Percentiles rank a stretch among this genome's conserved stretches.
phyloP scores from a whole-genome alignment of 2,113 vertebrate species.

The Hucho hucho region DNA sequence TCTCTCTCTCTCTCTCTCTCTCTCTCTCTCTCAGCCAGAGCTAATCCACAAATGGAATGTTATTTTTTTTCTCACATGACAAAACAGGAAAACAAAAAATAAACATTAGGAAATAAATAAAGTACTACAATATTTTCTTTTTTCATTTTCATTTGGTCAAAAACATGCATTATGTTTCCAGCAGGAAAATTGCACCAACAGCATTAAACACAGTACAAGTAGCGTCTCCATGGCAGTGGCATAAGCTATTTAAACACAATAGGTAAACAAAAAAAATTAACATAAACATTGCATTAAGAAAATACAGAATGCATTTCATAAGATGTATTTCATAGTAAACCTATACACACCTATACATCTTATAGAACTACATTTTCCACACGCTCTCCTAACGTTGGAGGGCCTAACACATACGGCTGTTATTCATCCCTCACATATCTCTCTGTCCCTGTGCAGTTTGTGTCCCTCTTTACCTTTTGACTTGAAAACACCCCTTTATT shows the following conservation, averaged over 20 bases:
- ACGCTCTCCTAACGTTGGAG: conserved; percentile 22
- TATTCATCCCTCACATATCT: neutral
- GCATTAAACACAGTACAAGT: conserved; percentile 47
- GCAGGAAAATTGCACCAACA: conserved; percentile 65
- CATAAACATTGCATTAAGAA: conserved; percentile 65
- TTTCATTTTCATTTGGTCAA: conserved; percentile 65
- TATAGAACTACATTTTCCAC: conserved; percentile 29
- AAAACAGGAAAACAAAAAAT: conserved; percentile 52
- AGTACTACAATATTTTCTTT: conserved; percentile 59
- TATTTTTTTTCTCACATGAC: conserved; percentile 53
- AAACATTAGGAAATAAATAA: conserved; percentile 61
- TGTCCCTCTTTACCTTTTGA: conserved; percentile 30
- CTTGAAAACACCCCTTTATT: conserved; percentile 30
- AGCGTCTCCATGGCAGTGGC: conserved; percentile 73
- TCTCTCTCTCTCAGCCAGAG: conserved; percentile 7
- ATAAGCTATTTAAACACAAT: conserved; percentile 65
- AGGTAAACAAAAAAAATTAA: conserved; percentile 56
- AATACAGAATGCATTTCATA: conserved; percentile 70
- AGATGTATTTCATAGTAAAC: conserved; percentile 24
- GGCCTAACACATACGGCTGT: too few species aligned
- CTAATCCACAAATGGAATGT: neutral
- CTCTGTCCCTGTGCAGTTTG: conserved; percentile 47
- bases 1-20: conserved; percentile 4
- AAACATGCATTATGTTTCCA: conserved; percentile 73
- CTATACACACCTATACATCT: conserved; percentile 28